Conservation (phyloP, 2,888 invertebrate genomes). For the Perithous albicinctus region DNA sequence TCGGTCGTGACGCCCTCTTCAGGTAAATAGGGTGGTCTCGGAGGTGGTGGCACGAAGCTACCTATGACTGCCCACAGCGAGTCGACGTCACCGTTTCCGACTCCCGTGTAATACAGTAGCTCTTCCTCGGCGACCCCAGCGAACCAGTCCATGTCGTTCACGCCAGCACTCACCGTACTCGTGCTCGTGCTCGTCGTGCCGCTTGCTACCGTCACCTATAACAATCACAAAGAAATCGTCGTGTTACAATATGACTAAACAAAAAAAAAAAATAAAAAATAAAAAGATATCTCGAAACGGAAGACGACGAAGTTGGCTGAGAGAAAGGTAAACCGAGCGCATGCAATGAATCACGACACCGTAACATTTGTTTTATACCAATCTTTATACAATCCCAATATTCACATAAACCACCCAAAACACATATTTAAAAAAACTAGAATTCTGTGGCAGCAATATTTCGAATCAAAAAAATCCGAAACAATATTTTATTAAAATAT, state of each 20-base stretch:
- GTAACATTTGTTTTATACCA: slow-evolving; percentile 39
- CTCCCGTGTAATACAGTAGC: slow-evolving; percentile 81
- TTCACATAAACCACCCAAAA: too few species aligned
- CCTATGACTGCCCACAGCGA: slow-evolving; percentile 83
- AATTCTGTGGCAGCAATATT: too few species aligned
- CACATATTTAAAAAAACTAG: too few species aligned
- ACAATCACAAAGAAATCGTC: slow-evolving; percentile 49
- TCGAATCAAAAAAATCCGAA: too few species aligned
- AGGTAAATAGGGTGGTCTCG: slow-evolving; percentile 88
- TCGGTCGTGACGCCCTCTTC: slow-evolving; percentile 88
- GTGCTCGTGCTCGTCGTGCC: slow-evolving; percentile 71
- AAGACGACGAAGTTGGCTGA: not conserved
- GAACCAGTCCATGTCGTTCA: slow-evolving; percentile 83
- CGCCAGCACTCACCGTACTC: slow-evolving; percentile 79
- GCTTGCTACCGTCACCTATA: slow-evolving; percentile 78
- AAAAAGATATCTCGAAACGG: slow-evolving; percentile 10
- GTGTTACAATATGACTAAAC: slow-evolving; percentile 10
- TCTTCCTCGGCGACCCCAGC: slow-evolving; percentile 83
- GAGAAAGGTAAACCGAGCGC: not conserved
- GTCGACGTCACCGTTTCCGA: slow-evolving; percentile 80
- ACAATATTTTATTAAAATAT: too few species aligned
- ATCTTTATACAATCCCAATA: too few species aligned
- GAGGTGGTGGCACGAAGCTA: slow-evolving; percentile 89
- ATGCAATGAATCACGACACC: slow-evolving; percentile 13
- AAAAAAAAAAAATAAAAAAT: not conserved